Base-by-base conservation (phyloP, 2,888 invertebrate species). In the Chrysolina oricalcia region DNA sequence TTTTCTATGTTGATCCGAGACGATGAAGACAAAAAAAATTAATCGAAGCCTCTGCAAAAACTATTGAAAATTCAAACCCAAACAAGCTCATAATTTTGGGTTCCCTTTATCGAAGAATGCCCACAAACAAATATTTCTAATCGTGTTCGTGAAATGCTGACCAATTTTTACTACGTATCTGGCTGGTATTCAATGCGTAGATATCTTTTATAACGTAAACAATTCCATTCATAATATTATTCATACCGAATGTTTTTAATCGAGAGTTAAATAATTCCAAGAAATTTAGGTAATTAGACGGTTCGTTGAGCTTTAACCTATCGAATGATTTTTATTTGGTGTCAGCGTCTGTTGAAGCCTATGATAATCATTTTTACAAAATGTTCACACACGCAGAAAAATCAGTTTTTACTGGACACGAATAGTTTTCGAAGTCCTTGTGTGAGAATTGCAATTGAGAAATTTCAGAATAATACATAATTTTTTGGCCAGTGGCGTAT, bases 161-260 rank as follows among this genome's bases (percentile, higher is more conserved):
- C 68, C 53, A 68, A 68, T 41, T 68, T 27, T 35, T 56, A 68
- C 56, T 56, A 68, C 53, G 53, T 68, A 19, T 68, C 35, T 41
- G 53, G 2, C 41, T 27, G 68, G 53, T 53, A 68, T 68, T 68
- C 9, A 68, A 56, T 56, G 68, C 68, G 68, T 68, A 68, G 50
- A 50, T 40, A 59, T 43, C 17, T 68, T 21, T 19, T 40, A 21
- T 53, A 53, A 27, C 50, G 68, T 68, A 68, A 68, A 68, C 68
- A 68, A 56, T 53, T 68, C 53, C 68, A 68, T 68, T 68, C 68
- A 68, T 68, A 41, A 41, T 40, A 68, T 68, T 68, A 59, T 59
- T 59, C 59, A 35, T 8, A 17, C 27, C 8, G 5, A 21, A 56
- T 56, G 56, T 56, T 56, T 56, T 56, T n/a, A 35, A 35, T 27